These are phyloP conservation scores for Phainopepla nitens DNA, from an alignment of 2,113 vertebrate genomes.

Conservation along the genomic window DNA sequence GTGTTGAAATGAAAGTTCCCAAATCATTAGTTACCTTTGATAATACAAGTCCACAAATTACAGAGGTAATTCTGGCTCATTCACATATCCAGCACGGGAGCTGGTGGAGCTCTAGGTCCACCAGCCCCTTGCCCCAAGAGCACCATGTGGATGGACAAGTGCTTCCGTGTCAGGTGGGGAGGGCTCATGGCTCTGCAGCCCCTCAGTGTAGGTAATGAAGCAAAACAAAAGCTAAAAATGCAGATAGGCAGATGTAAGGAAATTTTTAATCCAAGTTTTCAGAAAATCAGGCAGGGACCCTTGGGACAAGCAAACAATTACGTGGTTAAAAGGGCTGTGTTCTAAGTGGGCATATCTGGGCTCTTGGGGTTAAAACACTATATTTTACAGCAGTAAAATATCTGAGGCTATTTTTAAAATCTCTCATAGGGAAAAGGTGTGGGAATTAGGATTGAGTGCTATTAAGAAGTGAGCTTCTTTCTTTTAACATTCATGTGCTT, in stretches of 20 bases:
- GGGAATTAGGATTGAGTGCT: neutral
- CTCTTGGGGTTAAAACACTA: neutral
- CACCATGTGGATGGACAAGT: neutral
- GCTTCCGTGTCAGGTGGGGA: neutral
- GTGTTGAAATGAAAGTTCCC: neutral
- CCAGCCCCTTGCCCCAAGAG: neutral
- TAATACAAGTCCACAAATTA: neutral
- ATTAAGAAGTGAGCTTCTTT: neutral
- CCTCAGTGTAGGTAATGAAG: neutral
- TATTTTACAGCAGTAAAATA: constrained; percentile 39
- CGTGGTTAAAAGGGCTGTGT: neutral
- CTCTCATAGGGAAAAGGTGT: neutral
- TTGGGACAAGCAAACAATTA: neutral
- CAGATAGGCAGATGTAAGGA: neutral
- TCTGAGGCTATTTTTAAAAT: neutral
- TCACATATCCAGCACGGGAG: neutral
- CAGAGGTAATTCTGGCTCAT: neutral
- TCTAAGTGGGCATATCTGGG: neutral
- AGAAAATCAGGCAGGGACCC: neutral
- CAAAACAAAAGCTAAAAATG: neutral
- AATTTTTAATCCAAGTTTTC: neutral
- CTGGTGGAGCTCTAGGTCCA: neutral
- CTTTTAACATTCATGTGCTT: neutral
- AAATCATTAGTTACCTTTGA: neutral
- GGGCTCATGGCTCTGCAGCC: neutral